Percentiles rank a stretch among this genome's conserved stretches.
Evolutionary conservation across 2,888 invertebrate species (phyloP).

Genomic region (Ophioninae sp.): DNA sequence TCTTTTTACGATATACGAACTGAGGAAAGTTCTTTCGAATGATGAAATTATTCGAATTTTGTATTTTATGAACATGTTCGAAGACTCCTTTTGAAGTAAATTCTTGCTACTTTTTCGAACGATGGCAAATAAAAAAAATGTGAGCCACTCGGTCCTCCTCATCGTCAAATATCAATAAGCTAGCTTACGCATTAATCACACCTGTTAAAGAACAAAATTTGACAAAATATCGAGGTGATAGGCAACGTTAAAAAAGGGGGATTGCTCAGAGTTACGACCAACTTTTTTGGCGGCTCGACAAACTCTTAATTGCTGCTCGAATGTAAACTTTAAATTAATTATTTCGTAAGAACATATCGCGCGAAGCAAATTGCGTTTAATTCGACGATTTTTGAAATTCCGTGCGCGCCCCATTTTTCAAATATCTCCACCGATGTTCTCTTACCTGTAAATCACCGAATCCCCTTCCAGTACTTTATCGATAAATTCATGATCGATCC

Average conservation of each 20-base stretch:
- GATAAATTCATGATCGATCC: slow-evolving; percentile 25
- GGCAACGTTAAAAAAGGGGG: slow-evolving; percentile 10
- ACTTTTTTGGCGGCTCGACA: slow-evolving; percentile 27
- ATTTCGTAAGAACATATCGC: slow-evolving; percentile 47
- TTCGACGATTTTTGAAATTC: slow-evolving; percentile 52
- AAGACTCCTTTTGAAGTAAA: too few relatives aligned
- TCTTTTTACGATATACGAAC: too few relatives aligned
- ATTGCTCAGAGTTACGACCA: slow-evolving; percentile 21
- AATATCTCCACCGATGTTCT: slow-evolving; percentile 19
- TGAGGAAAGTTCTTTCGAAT: too few relatives aligned
- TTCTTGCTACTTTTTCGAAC: too few relatives aligned
- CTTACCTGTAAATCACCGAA: slow-evolving; percentile 8
- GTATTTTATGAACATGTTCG: too few relatives aligned
- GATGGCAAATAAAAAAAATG: too few relatives aligned
- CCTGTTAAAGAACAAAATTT: neutral
- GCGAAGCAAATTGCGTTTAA: slow-evolving; percentile 45
- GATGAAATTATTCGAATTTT: too few relatives aligned
- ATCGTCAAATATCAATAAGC: too few relatives aligned
- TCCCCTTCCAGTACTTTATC: slow-evolving; percentile 21
- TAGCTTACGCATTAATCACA: too few relatives aligned
- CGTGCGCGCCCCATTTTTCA: slow-evolving; percentile 26
- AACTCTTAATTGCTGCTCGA: slow-evolving; percentile 6
- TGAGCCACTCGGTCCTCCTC: too few relatives aligned
- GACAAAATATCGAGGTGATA: neutral
- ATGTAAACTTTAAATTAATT: slow-evolving; percentile 60